Evolutionary conservation across 2,113 vertebrate species (phyloP).

Genomic region (Regulus satrapa): DNA sequence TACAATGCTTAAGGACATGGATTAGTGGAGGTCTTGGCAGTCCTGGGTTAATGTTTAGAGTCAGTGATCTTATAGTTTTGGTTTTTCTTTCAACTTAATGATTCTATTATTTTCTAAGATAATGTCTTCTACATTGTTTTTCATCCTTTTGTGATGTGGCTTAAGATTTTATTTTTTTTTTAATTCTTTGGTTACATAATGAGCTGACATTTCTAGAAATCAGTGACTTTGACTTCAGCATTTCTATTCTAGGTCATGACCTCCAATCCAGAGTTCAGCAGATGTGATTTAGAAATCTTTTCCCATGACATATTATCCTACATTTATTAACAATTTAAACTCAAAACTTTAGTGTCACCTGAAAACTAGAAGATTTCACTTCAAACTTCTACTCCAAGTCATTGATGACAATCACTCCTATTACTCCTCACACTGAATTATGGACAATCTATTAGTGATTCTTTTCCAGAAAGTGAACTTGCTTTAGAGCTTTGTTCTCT

Average conservation of each 20-base stretch:
- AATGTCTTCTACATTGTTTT: background rate
- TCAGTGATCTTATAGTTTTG: rapidly evolving
- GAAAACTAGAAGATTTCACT: background rate
- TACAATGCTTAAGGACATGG: background rate
- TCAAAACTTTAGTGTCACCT: background rate
- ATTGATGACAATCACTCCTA: too few relatives aligned
- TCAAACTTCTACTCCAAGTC: background rate
- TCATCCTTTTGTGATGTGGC: background rate
- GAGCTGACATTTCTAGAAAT: background rate
- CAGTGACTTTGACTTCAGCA: background rate
- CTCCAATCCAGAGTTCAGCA: background rate
- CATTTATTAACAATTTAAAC: background rate
- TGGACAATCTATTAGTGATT: background rate
- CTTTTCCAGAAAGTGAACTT: background rate
- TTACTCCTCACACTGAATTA: background rate
- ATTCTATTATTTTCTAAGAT: background rate
- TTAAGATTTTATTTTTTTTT: background rate
- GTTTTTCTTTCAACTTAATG: background rate
- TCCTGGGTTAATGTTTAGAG: background rate
- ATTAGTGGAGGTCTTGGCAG: background rate
- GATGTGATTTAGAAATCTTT: background rate
- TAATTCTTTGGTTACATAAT: background rate
- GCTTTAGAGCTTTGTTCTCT: rapidly evolving
- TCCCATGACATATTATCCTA: background rate
- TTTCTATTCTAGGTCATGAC: background rate